Evolutionary conservation across 2,888 invertebrate species (phyloP).

Genomic region (Eupeodes latifasciatus): DNA sequence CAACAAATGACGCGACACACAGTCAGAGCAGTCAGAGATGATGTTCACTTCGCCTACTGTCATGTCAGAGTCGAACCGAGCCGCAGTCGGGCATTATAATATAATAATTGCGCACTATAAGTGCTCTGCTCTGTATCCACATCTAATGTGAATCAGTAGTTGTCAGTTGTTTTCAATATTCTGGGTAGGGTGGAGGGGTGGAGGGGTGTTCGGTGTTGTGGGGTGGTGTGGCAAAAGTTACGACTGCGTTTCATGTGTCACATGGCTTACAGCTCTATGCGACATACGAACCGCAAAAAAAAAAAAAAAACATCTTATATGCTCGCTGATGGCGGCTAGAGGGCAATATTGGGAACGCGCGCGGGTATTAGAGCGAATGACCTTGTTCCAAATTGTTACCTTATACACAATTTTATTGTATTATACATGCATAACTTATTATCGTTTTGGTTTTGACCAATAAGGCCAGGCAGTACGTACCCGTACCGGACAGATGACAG

Average conservation of each 20-base stretch:
- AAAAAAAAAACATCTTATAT: background rate
- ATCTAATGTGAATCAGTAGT: constrained; percentile 53
- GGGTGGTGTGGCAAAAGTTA: constrained; percentile 28
- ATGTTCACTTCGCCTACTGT: constrained; percentile 68
- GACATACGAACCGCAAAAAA: constrained; percentile 42
- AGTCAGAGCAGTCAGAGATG: constrained; percentile 25
- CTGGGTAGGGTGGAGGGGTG: background rate
- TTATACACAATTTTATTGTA: constrained; percentile 66
- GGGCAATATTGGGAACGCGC: constrained; percentile 14
- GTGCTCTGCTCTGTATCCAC: constrained; percentile 60
- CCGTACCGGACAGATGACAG: constrained; percentile 38
- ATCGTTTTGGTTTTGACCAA: constrained; percentile 62
- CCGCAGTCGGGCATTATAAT: constrained; percentile 47
- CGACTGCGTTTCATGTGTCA: constrained; percentile 67
- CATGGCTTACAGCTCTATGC: constrained; percentile 28
- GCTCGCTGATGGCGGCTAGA: background rate
- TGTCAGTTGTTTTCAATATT: constrained; percentile 22
- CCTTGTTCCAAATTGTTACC: constrained; percentile 75
- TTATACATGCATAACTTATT: constrained; percentile 61
- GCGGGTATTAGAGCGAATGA: constrained; percentile 65
- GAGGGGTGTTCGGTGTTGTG: background rate
- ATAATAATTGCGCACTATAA: constrained; percentile 58
- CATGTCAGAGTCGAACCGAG: constrained; percentile 33
- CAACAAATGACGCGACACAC: constrained; percentile 68
- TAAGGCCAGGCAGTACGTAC: constrained; percentile 47